phyloP scores from a whole-genome alignment of 2,797 vertebrate genomes.

The Discoglossus pictus region DNA sequence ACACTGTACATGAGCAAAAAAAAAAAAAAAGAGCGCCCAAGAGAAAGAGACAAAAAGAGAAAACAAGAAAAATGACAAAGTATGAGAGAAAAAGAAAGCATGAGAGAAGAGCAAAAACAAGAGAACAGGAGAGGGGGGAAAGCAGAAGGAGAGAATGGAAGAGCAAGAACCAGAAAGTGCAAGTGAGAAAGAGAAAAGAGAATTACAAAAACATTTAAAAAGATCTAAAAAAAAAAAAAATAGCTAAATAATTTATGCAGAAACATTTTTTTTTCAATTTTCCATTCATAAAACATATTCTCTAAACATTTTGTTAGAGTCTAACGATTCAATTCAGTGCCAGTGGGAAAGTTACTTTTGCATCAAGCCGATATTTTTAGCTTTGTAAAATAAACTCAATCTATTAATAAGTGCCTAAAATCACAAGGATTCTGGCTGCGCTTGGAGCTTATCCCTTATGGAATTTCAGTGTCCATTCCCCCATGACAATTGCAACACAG shows the following conservation, averaged over 20 bases:
- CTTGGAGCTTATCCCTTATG: neutral
- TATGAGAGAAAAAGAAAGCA: too few species aligned
- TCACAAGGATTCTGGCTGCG: constrained; percentile 23
- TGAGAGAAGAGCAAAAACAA: too few species aligned
- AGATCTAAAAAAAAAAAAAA: constrained; percentile 11
- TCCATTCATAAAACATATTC: constrained; percentile 18
- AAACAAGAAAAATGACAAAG: too few species aligned
- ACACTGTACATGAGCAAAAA: too few species aligned
- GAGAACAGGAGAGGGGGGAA: too few species aligned
- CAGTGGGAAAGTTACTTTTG: constrained; percentile 40
- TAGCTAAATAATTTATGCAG: neutral
- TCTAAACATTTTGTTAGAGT: neutral
- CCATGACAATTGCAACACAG: constrained; percentile 12
- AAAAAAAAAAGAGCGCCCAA: too few species aligned
- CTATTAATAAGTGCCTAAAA: constrained; percentile 36
- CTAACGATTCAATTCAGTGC: constrained; percentile 11
- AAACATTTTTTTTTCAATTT: constrained; percentile 17
- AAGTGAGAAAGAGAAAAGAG: neutral
- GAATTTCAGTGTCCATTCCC: constrained; percentile 10
- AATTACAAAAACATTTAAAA: constrained; percentile 24
- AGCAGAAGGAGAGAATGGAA: too few species aligned
- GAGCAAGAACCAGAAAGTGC: neutral
- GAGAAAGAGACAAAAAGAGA: too few species aligned
- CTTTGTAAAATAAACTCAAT: constrained; percentile 2
- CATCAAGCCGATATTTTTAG: constrained; percentile 31